Evolutionary conservation across 2,888 invertebrate species (phyloP).

Genomic region (Teinopalpus imperialis): DNA sequence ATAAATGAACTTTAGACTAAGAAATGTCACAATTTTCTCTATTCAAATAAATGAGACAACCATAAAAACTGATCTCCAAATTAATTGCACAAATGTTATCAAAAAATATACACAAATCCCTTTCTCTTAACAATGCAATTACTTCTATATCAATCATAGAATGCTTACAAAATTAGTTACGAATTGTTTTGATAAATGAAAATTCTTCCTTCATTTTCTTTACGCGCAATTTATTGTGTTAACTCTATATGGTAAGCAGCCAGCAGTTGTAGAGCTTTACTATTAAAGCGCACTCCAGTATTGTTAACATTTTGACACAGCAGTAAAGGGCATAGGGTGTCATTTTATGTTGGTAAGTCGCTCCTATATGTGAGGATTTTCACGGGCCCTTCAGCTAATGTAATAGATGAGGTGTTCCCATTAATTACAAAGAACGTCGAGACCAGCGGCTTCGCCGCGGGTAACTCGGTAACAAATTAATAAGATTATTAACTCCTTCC

Average conservation of each 20-base stretch:
- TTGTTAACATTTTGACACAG: constrained; percentile 22
- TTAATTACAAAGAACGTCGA: constrained; percentile 81
- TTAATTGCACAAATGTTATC: too few relatives aligned
- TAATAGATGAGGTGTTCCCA: constrained; percentile 80
- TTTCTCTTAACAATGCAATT: constrained; percentile 32
- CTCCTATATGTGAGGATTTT: constrained; percentile 61
- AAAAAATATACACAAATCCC: too few relatives aligned
- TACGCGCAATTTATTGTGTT: constrained; percentile 73
- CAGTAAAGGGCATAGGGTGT: constrained; percentile 37
- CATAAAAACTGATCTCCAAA: too few relatives aligned
- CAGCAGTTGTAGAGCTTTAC: constrained; percentile 43
- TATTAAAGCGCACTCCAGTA: constrained; percentile 19
- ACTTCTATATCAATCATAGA: constrained; percentile 48
- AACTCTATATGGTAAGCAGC: constrained; percentile 55
- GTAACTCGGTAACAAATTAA: constrained; percentile 72
- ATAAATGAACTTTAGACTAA: too few relatives aligned
- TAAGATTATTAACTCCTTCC: constrained; percentile 78
- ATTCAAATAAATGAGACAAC: too few relatives aligned
- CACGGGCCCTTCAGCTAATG: constrained; percentile 75
- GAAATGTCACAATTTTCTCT: too few relatives aligned
- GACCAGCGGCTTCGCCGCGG: constrained; percentile 64
- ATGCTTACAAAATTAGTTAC: constrained; percentile 44
- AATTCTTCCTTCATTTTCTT: constrained; percentile 74
- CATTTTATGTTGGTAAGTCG: constrained; percentile 50
- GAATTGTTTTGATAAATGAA: constrained; percentile 70